Base-by-base conservation (phyloP, 2,888 invertebrate genomes). In the Sminthurides aquaticus region DNA sequence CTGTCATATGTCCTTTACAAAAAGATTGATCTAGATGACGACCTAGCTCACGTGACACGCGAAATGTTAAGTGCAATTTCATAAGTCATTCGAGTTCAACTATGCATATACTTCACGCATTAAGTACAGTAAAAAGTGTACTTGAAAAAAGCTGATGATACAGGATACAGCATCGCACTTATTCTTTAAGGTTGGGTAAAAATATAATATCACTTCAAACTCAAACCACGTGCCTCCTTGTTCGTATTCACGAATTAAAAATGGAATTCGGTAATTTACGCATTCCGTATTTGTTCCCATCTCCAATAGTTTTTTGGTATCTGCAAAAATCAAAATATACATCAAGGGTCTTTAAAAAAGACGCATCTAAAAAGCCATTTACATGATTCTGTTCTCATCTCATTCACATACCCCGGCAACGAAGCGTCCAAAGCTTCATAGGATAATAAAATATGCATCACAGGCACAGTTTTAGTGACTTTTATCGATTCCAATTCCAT, bases 401-500 rank as follows among this genome's bases (percentile, higher is more conserved):
- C 43, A 43, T 11, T 11, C 8, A 18, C 43, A 11, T 18, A 43
- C 43, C 43, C 43, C 43, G 43, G 8, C 18, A 18, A 8, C 8
- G 43, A 11, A 20, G 52, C 5, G 20, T 52, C 52, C 5, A 52
- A 22, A 5, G 52, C 11, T 20, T 52, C 52, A 20, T 52, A 52
- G 20, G 52, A 52, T 52, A 52, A 20, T 22, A 52, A 57, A 2
- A 64, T 54, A 22, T 64, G 64, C n/a, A 64, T 29, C 11, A 64
- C 25, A 18, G 64, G 64, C 1, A 64, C 34, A 26, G 54, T 58
- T n/a, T 57, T 27, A 3, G 58, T 59, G 1, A 64, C 64, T 22
- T 58, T 27, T 8, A 64, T 59, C 1, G 64, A 29, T n/a, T 64
- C 64, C 24, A 64, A 43, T 8, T 52, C 64, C 5, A 52, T 5